Evolutionary conservation across 2,888 invertebrate species (phyloP).

Genomic region (Limnephilus lunatus): DNA sequence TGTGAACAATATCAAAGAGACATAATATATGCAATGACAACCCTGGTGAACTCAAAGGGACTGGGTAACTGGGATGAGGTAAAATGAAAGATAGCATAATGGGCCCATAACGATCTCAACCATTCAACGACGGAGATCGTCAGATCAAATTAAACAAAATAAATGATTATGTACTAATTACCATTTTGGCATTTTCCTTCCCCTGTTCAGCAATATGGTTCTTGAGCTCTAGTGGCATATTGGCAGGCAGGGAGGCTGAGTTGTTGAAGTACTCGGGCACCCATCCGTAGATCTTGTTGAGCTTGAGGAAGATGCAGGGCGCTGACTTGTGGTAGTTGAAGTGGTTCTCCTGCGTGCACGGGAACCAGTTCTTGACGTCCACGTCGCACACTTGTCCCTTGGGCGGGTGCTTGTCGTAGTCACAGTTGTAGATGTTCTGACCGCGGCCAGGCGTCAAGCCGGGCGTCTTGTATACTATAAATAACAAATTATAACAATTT

Average conservation of each 20-base stretch:
- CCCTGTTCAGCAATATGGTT: conserved; percentile 79
- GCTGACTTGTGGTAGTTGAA: conserved; percentile 95
- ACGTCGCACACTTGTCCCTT: conserved; percentile 91
- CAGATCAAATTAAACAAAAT: too few relatives aligned
- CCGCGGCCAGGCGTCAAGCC: conserved; percentile 84
- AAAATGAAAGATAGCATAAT: too few relatives aligned
- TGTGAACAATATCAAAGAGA: too few relatives aligned
- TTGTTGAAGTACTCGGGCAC: conserved; percentile 89
- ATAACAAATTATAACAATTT: conserved; percentile 14
- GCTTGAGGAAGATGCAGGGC: conserved; percentile 95
- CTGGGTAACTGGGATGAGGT: too few relatives aligned
- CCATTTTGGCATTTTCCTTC: conserved; percentile 43
- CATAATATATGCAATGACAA: too few relatives aligned
- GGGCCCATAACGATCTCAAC: too few relatives aligned
- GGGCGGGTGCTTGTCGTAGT: conserved; percentile 83
- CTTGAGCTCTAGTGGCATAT: conserved; percentile 86
- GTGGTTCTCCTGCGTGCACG: conserved; percentile 89
- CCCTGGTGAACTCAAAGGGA: too few relatives aligned
- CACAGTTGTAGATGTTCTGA: conserved; percentile 86
- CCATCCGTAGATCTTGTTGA: conserved; percentile 97
- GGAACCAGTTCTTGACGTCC: conserved; percentile 87
- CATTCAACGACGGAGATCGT: too few relatives aligned
- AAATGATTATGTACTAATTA: not conserved
- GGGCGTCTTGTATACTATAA: conserved; percentile 85
- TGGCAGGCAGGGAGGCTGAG: conserved; percentile 81